These are phyloP conservation scores for Polymixis flavicincta DNA, from an alignment of 2,888 invertebrate species.

Conservation along the genomic window DNA sequence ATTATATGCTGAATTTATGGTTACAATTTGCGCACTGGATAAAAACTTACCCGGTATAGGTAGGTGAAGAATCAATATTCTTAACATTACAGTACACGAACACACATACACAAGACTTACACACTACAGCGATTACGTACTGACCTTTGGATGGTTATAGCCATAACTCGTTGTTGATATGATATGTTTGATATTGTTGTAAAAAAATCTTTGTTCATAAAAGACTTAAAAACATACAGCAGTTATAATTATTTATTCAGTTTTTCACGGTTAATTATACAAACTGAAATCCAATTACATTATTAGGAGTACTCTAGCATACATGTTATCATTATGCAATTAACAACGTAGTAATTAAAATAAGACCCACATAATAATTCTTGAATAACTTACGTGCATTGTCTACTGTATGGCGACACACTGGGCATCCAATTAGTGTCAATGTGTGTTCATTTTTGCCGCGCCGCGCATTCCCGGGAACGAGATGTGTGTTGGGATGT, in stretches of 20 bases:
- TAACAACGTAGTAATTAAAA: neutral
- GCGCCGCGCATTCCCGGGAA: neutral
- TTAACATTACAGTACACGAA: too few relatives aligned
- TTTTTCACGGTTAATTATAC: too few relatives aligned
- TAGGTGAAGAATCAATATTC: too few relatives aligned
- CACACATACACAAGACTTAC: too few relatives aligned
- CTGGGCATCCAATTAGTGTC: slow-evolving; percentile 33
- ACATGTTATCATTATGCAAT: neutral
- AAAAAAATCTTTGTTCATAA: neutral
- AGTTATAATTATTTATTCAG: neutral
- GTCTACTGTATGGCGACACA: neutral
- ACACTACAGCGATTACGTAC: too few relatives aligned
- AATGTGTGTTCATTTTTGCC: slow-evolving; percentile 21
- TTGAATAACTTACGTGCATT: neutral
- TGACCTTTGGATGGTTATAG: too few relatives aligned
- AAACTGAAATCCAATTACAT: neutral
- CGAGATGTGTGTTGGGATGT: neutral
- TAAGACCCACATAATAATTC: neutral
- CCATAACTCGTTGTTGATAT: too few relatives aligned
- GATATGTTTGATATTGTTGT: too few relatives aligned
- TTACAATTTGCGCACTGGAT: too few relatives aligned
- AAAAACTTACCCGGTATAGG: too few relatives aligned
- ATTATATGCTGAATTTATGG: too few relatives aligned
- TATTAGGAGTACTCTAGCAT: neutral
- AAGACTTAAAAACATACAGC: neutral